Evolutionary conservation across 2,888 invertebrate species (phyloP).

Genomic region (Athalia rosae): DNA sequence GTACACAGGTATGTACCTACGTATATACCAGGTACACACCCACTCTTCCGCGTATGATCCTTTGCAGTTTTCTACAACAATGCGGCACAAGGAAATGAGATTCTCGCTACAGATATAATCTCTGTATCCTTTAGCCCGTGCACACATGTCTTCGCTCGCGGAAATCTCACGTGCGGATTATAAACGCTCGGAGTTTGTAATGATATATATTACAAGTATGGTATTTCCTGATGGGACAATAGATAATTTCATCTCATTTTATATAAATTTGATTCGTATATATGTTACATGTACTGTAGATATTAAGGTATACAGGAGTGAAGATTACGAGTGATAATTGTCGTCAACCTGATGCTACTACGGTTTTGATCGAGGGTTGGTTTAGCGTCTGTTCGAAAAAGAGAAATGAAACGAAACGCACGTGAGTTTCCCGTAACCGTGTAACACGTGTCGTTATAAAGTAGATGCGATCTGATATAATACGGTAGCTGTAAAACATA

Average conservation of each 20-base stretch:
- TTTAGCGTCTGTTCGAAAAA: no score
- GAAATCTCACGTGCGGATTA: conserved; percentile 22
- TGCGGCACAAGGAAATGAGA: conserved; percentile 38
- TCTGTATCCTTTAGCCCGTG: not conserved
- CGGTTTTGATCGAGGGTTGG: no score
- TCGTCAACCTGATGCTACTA: no score
- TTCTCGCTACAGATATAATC: conserved; percentile 18
- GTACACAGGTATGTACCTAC: no score
- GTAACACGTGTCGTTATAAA: no score
- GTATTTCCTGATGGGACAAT: conserved; percentile 2
- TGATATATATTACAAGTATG: not conserved
- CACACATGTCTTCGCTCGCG: not conserved
- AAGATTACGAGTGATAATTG: no score
- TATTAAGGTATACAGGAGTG: no score
- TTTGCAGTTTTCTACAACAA: conserved; percentile 33
- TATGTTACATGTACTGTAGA: no score
- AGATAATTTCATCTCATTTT: conserved; percentile 15
- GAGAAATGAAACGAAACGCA: no score
- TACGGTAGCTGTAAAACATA: conserved; percentile 21
- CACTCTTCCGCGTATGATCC: conserved; percentile 10
- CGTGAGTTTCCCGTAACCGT: no score
- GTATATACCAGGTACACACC: not conserved
- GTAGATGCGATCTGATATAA: not conserved
- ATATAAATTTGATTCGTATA: not conserved
- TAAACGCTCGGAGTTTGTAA: not conserved